Conservation (phyloP, 2,113 vertebrate species). For the Plecturocebus donacophilus region DNA sequence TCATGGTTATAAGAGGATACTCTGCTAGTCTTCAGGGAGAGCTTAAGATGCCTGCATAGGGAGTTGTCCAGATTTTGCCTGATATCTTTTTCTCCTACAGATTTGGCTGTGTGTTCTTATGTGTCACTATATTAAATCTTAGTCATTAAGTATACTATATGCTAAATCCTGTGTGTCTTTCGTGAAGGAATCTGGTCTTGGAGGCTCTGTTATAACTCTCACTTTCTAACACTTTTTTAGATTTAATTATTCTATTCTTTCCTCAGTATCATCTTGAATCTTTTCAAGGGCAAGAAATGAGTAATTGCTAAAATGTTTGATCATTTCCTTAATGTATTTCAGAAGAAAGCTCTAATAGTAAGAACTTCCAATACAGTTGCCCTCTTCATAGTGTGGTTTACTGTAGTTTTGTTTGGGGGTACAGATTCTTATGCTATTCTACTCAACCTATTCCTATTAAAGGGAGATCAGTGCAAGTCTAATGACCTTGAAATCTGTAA, state of each 20-base stretch:
- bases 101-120: neutral
- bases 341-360: neutral
- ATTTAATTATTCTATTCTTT: neutral
- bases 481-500: neutral
- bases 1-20: neutral
- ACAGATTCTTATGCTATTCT: neutral
- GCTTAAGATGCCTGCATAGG: neutral
- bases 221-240: neutral
- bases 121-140: neutral
- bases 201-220: neutral
- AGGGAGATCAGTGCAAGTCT: neutral
- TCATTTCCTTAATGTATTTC: neutral
- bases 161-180: neutral
- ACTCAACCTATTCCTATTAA: neutral
- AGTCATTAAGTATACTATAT: neutral
- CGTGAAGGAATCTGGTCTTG: neutral
- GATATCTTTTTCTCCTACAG: neutral
- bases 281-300: neutral
- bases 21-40: neutral
- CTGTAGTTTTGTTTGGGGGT: neutral
- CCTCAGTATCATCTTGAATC: neutral
- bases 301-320: neutral
- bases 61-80: neutral
- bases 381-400: neutral
- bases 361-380: neutral